Evolutionary conservation across 2,888 invertebrate species (phyloP).

Genomic region (Euspilapteryx auroguttella): DNA sequence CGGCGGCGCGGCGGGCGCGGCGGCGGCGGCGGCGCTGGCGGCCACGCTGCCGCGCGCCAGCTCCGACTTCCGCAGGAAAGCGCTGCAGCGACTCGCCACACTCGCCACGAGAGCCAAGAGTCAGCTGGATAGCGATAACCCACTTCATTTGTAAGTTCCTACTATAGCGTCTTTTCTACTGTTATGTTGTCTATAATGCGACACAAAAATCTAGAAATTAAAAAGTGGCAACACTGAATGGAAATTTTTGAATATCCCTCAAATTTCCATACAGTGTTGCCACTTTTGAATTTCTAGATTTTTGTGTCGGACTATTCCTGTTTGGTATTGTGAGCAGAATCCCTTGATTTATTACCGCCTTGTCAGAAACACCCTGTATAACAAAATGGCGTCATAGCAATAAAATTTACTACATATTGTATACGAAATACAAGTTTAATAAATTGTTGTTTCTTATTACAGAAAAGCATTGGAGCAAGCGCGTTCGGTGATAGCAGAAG

Average conservation of each 20-base stretch:
- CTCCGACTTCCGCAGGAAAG: slow-evolving; percentile 30
- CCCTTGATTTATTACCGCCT: no score
- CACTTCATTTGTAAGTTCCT: slow-evolving; percentile 30
- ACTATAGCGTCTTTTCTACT: not conserved
- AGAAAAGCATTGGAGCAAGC: slow-evolving; percentile 47
- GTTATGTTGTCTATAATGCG: no score
- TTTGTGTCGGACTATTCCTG: no score
- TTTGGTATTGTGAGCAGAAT: no score
- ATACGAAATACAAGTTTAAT: not conserved
- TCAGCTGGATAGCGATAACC: slow-evolving; percentile 31
- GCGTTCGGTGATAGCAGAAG: slow-evolving; percentile 31
- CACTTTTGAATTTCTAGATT: no score
- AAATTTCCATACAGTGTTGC: no score
- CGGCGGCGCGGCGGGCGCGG: slow-evolving; percentile 15
- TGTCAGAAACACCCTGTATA: no score
- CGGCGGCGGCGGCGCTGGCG: slow-evolving; percentile 20
- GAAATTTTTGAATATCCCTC: no score
- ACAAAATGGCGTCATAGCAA: not conserved
- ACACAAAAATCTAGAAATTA: no score
- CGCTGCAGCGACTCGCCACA: slow-evolving; percentile 31
- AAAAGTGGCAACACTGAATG: no score
- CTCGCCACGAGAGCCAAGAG: slow-evolving; percentile 37
- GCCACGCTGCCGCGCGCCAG: slow-evolving; percentile 28
- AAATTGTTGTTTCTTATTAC: slow-evolving; percentile 10
- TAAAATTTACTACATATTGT: not conserved